These are phyloP conservation scores for Ditylenchus weischeri DNA, from an alignment of 2,888 invertebrate species.

Conservation along the genomic window DNA sequence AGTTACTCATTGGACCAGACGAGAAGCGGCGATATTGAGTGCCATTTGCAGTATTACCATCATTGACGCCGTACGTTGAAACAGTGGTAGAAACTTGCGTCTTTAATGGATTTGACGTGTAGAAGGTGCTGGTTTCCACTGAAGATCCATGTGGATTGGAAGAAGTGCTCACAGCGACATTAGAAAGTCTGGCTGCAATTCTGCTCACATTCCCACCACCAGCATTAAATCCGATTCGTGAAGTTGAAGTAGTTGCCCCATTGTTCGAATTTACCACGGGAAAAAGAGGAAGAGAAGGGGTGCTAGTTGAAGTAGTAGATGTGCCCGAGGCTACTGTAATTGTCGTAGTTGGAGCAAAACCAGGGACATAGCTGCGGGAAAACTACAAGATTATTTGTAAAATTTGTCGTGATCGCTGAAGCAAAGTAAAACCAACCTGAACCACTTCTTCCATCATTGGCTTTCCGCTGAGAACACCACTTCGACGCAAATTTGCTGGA, in stretches of 20 bases:
- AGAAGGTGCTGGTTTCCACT: too few species aligned
- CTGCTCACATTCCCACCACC: constrained; percentile 3
- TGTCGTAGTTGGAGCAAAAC: constrained; percentile 12
- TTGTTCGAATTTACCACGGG: background rate
- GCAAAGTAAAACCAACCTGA: constrained; percentile 23
- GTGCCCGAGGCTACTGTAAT: background rate
- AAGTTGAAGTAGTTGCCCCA: background rate
- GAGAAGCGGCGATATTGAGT: too few species aligned
- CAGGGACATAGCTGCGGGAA: constrained; percentile 20
- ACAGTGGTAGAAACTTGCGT: too few species aligned
- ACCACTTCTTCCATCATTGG: constrained; percentile 21
- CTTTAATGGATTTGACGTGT: too few species aligned
- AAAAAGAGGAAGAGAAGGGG: background rate
- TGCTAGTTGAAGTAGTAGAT: background rate
- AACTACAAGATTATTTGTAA: constrained; percentile 12
- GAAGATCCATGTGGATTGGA: too few species aligned
- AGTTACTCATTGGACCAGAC: too few species aligned
- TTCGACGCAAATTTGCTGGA: constrained; percentile 23
- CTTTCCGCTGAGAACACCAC: constrained; percentile 1
- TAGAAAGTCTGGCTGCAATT: constrained; percentile 6
- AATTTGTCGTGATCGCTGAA: background rate
- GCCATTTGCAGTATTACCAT: too few species aligned
- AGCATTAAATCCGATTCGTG: background rate
- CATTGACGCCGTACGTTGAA: too few species aligned
- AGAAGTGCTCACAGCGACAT: background rate